Evolutionary conservation across 1,140 invertebrate species (phyloP), one percentile per base, ranked within the genome.

Genomic region (Caligus rogercresseyi): DNA sequence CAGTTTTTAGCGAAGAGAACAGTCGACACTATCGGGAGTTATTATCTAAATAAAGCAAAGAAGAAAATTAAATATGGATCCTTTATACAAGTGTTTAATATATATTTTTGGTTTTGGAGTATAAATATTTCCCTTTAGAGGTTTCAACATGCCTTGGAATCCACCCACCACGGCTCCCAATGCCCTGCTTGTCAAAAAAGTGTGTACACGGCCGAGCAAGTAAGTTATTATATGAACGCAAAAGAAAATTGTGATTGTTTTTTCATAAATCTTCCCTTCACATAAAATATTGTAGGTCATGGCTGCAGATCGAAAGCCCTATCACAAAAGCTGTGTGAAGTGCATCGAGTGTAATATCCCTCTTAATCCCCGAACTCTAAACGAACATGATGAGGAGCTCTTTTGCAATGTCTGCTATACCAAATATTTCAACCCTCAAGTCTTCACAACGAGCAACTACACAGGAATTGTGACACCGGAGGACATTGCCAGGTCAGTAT

Each of bases 321-420:
- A 59, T 19, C 61, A 63, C 25, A 54, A 55, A 3, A 15, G 18
- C 2, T 63, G 61, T 25, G 61, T 63, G 18, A 54, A 55, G 3
- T 63, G 61, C 25, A 19, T 24, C 13, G 15, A 19, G n/a, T 63
- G 61, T 21, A 24, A 25, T 21, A 56, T 19, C 16, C 18, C 15
- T 1, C 54, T 63, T 2, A 25, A 15, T 16, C 52, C 61, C 14
- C 15, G 51, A 14, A 63, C 61, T 14, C 23, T 63, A 14, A 63
- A 54, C 25, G 61, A 63, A 25, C 52, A 63, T 18, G 61, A 58
- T 23, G 53, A 55, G 2, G 43, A 63, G 52, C 25, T 63, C 18
- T 63, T 56, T 53, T 63, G 61, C 52, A 54, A 55, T 3, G 25
- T 58, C 18, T 63, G 61, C 23, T 63, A 63, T 55, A 24, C 56